phyloP scores from a whole-genome alignment of 2,888 invertebrate species.

The Thecocarcelia acutangulata region DNA sequence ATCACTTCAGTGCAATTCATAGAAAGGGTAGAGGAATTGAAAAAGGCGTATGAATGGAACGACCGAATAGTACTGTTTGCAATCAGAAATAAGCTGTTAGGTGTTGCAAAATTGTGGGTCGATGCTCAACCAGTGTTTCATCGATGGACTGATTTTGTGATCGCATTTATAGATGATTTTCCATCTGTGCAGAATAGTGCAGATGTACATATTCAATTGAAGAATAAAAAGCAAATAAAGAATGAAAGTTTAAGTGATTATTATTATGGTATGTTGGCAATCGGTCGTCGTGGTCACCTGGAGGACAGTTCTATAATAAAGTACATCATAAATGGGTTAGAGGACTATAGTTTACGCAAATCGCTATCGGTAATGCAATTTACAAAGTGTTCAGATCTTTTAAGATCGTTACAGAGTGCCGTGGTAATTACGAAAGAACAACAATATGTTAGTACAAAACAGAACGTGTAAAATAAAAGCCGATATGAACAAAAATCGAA shows the following conservation, averaged over 20 bases:
- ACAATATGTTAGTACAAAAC: no score
- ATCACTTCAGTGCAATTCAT: constrained; percentile 56
- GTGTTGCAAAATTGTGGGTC: constrained; percentile 54
- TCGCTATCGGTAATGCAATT: constrained; percentile 34
- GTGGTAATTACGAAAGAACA: no score
- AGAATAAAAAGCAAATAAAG: constrained; percentile 47
- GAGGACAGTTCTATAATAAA: constrained; percentile 47
- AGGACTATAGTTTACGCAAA: no score
- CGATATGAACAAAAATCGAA: constrained; percentile 4
- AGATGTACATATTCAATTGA: constrained; percentile 66
- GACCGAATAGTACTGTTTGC: constrained; percentile 50
- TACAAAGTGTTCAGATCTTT: no score
- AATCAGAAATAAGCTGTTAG: constrained; percentile 52
- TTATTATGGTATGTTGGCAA: constrained; percentile 57
- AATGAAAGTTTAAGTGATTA: no score
- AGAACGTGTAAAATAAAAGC: background rate
- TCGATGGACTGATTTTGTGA: no score
- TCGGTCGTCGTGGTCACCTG: no score
- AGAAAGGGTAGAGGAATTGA: constrained; percentile 46
- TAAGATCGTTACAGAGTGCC: no score
- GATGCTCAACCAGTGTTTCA: no score
- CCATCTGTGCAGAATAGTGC: no score
- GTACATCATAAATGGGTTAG: constrained; percentile 60
- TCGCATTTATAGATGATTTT: no score
- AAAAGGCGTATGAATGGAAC: no score